Conservation (phyloP, 2,888 invertebrate genomes). For the Habrosyne pyritoides region DNA sequence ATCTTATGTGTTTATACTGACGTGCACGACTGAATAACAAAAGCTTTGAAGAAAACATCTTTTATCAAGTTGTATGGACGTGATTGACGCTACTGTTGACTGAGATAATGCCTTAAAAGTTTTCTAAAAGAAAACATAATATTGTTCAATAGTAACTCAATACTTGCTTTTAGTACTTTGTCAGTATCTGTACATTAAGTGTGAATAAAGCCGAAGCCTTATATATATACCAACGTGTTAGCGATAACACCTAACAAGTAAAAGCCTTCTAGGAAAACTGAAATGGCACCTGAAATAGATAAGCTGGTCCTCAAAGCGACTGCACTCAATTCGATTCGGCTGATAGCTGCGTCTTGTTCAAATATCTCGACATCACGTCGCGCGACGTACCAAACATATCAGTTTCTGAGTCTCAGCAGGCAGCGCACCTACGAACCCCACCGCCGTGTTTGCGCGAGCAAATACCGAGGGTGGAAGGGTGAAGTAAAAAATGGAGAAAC, state of each 20-base stretch:
- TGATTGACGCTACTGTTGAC: not conserved
- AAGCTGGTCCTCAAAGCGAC: conserved; percentile 53
- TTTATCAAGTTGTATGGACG: not conserved
- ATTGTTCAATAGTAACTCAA: not conserved
- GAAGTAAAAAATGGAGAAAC: conserved; percentile 73
- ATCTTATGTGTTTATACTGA: conserved; percentile 20
- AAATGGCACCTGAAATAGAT: conserved; percentile 26
- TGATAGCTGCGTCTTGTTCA: conserved; percentile 58
- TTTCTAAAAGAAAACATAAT: not conserved
- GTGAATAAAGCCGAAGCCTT: not conserved
- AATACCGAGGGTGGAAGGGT: conserved; percentile 70
- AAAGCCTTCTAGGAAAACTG: conserved; percentile 22
- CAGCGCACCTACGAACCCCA: conserved; percentile 53
- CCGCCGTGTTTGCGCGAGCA: conserved; percentile 64
- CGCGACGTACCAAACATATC: conserved; percentile 69
- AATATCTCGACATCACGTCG: conserved; percentile 56
- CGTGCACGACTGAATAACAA: not conserved
- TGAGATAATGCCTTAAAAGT: not conserved
- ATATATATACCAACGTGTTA: not conserved
- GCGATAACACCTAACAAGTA: conserved; percentile 12
- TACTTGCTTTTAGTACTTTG: not conserved
- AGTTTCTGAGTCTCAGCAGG: conserved; percentile 58
- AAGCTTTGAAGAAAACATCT: conserved; percentile 1
- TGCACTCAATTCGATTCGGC: conserved; percentile 68
- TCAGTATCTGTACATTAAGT: not conserved